Conservation (phyloP, 2,113 vertebrate species). For the Grantiella picta region DNA sequence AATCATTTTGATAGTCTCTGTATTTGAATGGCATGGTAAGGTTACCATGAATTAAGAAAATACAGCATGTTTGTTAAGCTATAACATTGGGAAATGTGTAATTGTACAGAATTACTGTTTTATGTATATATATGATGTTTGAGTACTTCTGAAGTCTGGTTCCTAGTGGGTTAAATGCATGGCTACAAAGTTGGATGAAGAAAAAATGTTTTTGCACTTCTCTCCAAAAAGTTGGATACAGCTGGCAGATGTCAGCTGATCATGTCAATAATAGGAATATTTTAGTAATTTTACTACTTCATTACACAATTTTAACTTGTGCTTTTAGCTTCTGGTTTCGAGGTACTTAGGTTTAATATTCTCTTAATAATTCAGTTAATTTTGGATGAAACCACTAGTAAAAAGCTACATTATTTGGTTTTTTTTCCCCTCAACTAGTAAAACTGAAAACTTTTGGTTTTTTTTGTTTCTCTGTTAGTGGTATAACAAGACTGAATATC, state of each 20-base stretch:
- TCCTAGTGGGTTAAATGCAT: slow-evolving; percentile 38
- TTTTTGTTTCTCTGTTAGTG: background rate
- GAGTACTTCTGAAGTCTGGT: slow-evolving; percentile 46
- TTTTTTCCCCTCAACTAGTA: background rate
- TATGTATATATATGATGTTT: slow-evolving; percentile 44
- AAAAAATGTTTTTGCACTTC: slow-evolving; percentile 62
- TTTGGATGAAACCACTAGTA: slow-evolving; percentile 17
- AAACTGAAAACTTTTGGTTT: background rate
- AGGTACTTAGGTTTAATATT: background rate
- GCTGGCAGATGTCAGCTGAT: slow-evolving; percentile 30
- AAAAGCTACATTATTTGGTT: background rate
- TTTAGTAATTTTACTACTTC: slow-evolving; percentile 12
- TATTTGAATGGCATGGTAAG: slow-evolving; percentile 60
- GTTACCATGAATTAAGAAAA: slow-evolving; percentile 63
- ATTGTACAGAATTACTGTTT: slow-evolving; percentile 57
- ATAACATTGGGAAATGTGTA: slow-evolving; percentile 61
- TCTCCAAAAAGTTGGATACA: slow-evolving; percentile 37
- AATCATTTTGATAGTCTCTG: slow-evolving; percentile 61
- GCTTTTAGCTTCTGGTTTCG: slow-evolving; percentile 13
- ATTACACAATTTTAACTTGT: slow-evolving; percentile 1
- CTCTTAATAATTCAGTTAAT: background rate
- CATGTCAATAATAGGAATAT: slow-evolving; percentile 24
- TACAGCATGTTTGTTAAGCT: slow-evolving; percentile 70
- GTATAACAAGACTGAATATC: background rate
- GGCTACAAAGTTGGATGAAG: slow-evolving; percentile 32